Evolutionary conservation across 2,888 invertebrate genomes (phyloP), one percentile per base, ranked within the genome.

Genomic region (Cosmorhoe ocellata): DNA sequence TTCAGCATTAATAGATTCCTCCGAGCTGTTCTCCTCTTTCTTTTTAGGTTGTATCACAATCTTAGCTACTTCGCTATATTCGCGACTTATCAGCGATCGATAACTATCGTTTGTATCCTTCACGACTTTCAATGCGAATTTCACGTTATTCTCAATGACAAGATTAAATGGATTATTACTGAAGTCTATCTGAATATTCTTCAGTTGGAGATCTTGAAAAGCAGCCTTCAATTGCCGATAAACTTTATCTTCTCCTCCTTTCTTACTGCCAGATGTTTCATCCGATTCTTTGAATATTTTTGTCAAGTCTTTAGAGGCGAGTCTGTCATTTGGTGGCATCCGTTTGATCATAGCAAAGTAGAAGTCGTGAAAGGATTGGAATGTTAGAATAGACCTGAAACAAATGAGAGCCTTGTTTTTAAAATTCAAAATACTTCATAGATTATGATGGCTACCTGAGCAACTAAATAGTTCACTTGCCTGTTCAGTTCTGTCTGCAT

Each of bases 401-500:
- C 13, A 48, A n/a, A n/a, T n/a, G n/a, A n/a, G n/a, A n/a, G n/a
- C n/a, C n/a, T n/a, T n/a, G n/a, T n/a, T n/a, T n/a, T n/a, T n/a
- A 27, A 84, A 5, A 18, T 3, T 18, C 18, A 18, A n/a, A n/a
- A n/a, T n/a, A n/a, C n/a, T n/a, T n/a, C n/a, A n/a, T n/a, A n/a
- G n/a, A n/a, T n/a, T n/a, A n/a, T n/a, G n/a, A n/a, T 18, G 18
- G 18, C 18, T 18, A 24, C 6, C 5, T 5, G 24, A 4, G 7
- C 24, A 7, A 24, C 1, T 24, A 5, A 18, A 18, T 5, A 32
- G 9, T n/a, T 10, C 7, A 10, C 12, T 80, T 76, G 79, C 87
- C 93, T 84, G 65, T 93, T 93, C 8, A 92, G 40, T 79, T 94
- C 94, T n/a, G 91, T 66, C 71, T 93, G 93, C 79, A 93, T 81